These are phyloP conservation scores for Stylophora pistillata DNA, from an alignment of 64 coral and sea anemone genomes.

Conservation along the genomic window DNA sequence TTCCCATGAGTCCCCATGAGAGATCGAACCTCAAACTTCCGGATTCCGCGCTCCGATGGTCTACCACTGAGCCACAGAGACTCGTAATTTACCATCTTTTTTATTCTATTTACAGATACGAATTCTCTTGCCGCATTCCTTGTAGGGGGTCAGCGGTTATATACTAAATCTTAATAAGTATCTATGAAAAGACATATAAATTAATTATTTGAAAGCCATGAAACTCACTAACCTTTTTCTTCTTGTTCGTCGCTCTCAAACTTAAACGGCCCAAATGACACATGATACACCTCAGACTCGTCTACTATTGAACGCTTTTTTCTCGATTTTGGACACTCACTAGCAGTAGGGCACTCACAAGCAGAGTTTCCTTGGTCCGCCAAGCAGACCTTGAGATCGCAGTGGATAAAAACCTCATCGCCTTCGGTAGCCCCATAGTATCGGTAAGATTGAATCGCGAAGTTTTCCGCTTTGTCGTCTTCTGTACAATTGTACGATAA, in stretches of 20 bases:
- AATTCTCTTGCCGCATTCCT: background rate
- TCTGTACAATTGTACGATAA: background rate
- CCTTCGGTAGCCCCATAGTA: background rate
- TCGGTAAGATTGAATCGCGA: background rate
- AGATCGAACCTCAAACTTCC: too few relatives aligned
- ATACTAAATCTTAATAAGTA: background rate
- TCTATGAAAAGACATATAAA: background rate
- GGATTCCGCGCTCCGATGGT: too few relatives aligned
- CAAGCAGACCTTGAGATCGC: background rate
- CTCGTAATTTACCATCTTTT: too few relatives aligned
- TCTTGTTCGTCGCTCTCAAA: background rate
- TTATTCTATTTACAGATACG: too few relatives aligned
- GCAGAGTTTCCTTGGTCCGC: background rate
- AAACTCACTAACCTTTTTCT: background rate
- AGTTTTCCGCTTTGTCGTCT: background rate
- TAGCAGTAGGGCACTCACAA: background rate
- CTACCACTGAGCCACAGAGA: too few relatives aligned
- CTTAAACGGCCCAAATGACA: background rate
- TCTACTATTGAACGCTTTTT: background rate
- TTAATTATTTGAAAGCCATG: background rate
- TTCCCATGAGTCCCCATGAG: too few relatives aligned
- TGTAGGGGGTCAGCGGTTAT: background rate
- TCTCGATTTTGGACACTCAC: background rate
- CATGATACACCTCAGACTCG: background rate
- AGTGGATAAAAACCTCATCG: background rate